Percentiles rank a stretch among this genome's conserved stretches.
Evolutionary conservation across 2,113 vertebrate genomes (phyloP).

Genomic region (Hemicordylus capensis): DNA sequence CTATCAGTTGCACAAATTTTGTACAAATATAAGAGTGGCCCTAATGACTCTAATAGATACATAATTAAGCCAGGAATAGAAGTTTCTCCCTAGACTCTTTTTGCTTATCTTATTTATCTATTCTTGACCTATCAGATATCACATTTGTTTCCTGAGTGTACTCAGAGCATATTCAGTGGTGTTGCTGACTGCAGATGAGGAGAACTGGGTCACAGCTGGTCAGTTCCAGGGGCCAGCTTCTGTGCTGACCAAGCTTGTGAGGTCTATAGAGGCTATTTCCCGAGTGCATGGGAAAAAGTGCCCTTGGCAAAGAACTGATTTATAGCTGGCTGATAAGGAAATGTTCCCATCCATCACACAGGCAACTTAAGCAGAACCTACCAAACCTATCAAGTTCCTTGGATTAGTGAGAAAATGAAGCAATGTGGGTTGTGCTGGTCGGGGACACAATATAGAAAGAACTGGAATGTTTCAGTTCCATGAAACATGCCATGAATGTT

Average conservation of each 20-base stretch:
- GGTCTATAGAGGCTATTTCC: not conserved
- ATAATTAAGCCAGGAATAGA: not conserved
- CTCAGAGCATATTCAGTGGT: not conserved
- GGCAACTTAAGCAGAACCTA: not conserved
- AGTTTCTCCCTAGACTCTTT: not conserved
- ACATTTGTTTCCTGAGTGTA: not conserved
- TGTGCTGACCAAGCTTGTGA: not conserved
- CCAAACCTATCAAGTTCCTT: not conserved
- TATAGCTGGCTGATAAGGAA: not conserved
- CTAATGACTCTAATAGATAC: too few species aligned
- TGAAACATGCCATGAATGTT: too few species aligned
- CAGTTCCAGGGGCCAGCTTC: not conserved
- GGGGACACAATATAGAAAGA: not conserved
- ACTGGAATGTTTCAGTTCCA: too few species aligned
- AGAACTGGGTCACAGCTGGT: not conserved
- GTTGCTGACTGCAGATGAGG: not conserved
- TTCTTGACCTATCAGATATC: not conserved
- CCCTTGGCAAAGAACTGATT: not conserved
- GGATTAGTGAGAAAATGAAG: not conserved
- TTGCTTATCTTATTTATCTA: not conserved
- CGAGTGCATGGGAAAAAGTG: not conserved
- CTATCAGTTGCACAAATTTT: too few species aligned
- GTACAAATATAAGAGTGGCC: too few species aligned
- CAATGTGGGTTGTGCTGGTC: not conserved
- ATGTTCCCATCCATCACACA: not conserved